phyloP scores from a whole-genome alignment of 2,113 vertebrate genomes.

The Beaufortia kweichowensis region DNA sequence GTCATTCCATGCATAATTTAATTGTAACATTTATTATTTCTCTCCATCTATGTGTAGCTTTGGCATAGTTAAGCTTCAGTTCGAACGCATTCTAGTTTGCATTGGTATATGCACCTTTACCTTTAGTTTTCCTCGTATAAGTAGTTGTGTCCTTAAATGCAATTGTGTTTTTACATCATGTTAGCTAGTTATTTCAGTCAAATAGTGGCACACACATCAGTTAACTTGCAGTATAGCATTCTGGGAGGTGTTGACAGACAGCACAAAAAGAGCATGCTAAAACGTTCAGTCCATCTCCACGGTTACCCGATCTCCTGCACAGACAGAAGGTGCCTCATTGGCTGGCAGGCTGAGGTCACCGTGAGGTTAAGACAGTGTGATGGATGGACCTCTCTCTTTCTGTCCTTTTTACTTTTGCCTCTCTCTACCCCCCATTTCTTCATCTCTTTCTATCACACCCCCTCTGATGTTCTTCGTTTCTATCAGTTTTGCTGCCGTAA shows the following conservation, averaged over 20 bases:
- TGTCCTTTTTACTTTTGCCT: conserved; percentile 50
- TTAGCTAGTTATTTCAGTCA: conserved; percentile 4
- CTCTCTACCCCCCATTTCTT: conserved; percentile 35
- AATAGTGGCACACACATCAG: conserved; percentile 64
- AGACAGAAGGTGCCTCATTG: conserved; percentile 70
- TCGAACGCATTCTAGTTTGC: background rate
- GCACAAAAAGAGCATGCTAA: conserved; percentile 67
- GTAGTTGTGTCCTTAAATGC: background rate
- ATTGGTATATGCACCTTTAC: background rate
- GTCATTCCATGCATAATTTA: background rate
- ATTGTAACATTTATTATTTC: background rate
- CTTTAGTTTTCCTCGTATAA: background rate
- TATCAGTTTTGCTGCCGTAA: background rate
- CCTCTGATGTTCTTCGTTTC: background rate
- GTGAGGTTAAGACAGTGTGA: conserved; percentile 71
- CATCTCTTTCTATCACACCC: conserved; percentile 24
- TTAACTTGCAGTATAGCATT: conserved; percentile 65
- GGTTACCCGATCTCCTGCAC: conserved; percentile 63
- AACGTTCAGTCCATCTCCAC: conserved; percentile 58
- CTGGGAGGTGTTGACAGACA: conserved; percentile 58
- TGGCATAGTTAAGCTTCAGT: background rate
- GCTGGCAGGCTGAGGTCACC: conserved; percentile 70
- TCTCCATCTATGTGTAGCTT: background rate
- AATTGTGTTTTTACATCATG: background rate
- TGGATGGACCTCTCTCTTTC: conserved; percentile 74